Evolutionary conservation across 92 coral and sea anemone genomes (phyloP), one percentile per base, ranked within the genome.

Genomic region (Epizoanthus stellaris): DNA sequence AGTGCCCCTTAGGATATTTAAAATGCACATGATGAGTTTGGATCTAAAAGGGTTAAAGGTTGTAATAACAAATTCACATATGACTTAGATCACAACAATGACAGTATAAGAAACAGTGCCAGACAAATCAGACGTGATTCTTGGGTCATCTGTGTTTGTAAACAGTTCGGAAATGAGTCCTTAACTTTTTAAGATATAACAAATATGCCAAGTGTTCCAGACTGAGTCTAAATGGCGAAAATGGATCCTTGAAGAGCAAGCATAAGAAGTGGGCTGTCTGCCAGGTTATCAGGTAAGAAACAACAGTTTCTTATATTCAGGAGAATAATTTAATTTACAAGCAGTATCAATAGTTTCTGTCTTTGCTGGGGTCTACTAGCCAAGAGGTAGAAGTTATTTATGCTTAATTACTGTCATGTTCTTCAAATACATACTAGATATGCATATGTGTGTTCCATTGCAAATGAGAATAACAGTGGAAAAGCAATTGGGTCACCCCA

Each of bases 121-220:
- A 49, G 10, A 49, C 56, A 9, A 49, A 49, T 49, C 0, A 12
- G 42, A 73, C 3, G 7, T 43, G 85, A 23, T 25, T 25, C 16
- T 14, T 6, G 17, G 70, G 15, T 65, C 34, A 19, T 23, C 14
- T 45, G 17, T 49, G 39, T 23, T 45, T 11, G 10, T 19, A 14
- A 7, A 9, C 70, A 65, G 17, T 39, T 3, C 53, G 38, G 67
- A 38, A 23, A 3, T 19, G 16, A 62, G 6, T 20, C 83, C 72
- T 79, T 79, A 43, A 79, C 71, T 10, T 63, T 79, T 4, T 30
- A 79, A 62, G 83, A 63, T 79, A 79, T 79, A 79, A 79, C 19
- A 79, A 79, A 79, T 79, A 40, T 63, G 83, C 83, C 40, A 73
- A 75, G 40, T 80, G 80, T 56, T 79, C 85, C 23, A 72, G 77